Base-by-base conservation (phyloP, 2,113 vertebrate genomes). In the Callipepla squamata region DNA sequence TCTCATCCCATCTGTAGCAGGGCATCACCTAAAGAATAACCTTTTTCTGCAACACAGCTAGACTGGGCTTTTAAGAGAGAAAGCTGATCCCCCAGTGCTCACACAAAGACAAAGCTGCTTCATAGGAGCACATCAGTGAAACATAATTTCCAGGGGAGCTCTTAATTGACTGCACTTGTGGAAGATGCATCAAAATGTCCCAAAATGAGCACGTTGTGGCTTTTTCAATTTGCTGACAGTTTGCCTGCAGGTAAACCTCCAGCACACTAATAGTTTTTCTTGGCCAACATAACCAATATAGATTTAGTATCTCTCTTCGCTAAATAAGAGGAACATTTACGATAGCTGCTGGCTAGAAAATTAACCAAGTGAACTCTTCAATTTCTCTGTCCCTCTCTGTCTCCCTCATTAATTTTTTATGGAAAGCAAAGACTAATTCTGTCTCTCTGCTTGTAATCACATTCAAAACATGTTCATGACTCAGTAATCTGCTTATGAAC, bases 401-500 rank as follows among this genome's bases (percentile, higher is more conserved):
- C 62, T 97, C 81, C 51, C 85, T 86, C 78, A 85, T 77, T 92
- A 96, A 61, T 93, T 61, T 91, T 96, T 94, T 91, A 82, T 92
- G 85, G 85, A 94, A 91, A 59, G 78, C 75, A 91, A 91, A 91
- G 95, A 76, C 79, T 95, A 95, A 89, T 86, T 73, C 63, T 93
- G 89, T 78, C 40, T 93, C 63, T 70, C 61, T 90, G 94, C 47
- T 87, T 94, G 70, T 78, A 93, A 95, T 94, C 80, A 50, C 59
- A 95, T 93, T 95, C 55, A 90, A 91, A 95, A 96, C 77, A 80
- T 75, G 68, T 85, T 94, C 70, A 76, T 91, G 65, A 85, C 89
- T 96, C 80, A 88, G 67, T 96, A 84, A 96, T 88, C 90, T 92
- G 57, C 78, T 96, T 92, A 92, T 59, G 82, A 95, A 87, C 81